These are phyloP conservation scores for Engraulis encrasicolus DNA, from an alignment of 2,113 vertebrate species.

Conservation along the genomic window DNA sequence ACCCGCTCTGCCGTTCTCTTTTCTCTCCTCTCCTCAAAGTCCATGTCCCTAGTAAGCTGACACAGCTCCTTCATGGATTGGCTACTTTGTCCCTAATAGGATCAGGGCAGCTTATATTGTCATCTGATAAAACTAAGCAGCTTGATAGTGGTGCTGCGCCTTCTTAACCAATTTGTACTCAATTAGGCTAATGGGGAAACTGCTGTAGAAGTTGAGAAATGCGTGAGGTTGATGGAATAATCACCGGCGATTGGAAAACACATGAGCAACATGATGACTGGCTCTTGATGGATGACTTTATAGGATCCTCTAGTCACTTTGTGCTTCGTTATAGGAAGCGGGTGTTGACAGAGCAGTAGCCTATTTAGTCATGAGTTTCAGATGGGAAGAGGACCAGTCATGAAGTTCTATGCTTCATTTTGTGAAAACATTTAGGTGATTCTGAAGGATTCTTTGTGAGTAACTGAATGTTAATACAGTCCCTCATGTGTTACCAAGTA, in stretches of 20 bases:
- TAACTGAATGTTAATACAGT: neutral
- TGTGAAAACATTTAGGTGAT: no score
- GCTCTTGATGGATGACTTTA: neutral
- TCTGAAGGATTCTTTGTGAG: neutral
- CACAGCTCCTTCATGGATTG: conserved; percentile 85
- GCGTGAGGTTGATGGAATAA: conserved; percentile 78
- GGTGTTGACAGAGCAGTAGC: neutral
- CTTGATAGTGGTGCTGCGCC: conserved; percentile 82
- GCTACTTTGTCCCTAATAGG: conserved; percentile 88
- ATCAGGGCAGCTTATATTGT: conserved; percentile 86
- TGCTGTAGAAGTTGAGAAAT: conserved; percentile 76
- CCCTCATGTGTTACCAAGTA: neutral
- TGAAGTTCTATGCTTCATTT: no score
- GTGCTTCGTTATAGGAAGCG: neutral
- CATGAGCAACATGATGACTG: neutral
- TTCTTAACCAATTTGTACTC: conserved; percentile 86
- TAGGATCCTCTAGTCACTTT: neutral
- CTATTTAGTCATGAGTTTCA: no score
- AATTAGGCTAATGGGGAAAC: conserved; percentile 86
- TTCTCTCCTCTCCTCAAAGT: conserved; percentile 44
- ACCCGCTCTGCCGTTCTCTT: neutral
- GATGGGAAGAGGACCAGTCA: neutral
- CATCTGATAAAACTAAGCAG: conserved; percentile 88
- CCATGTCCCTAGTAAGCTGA: conserved; percentile 77
- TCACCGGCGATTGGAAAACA: conserved; percentile 43